Base-by-base conservation (phyloP, 2,888 invertebrate species). In the Tenthredo scrophulariae region DNA sequence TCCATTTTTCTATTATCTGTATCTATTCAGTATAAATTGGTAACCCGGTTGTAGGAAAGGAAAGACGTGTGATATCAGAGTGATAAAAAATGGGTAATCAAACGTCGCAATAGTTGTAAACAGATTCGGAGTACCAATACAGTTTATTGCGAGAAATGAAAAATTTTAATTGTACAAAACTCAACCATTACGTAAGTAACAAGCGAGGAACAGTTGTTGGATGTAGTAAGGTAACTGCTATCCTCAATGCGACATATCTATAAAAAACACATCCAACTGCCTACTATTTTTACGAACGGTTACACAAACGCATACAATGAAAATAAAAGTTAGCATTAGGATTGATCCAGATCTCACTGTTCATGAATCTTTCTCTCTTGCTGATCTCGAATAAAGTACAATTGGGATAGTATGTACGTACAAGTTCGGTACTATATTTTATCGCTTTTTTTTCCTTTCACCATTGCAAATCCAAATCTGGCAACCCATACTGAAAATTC, bases 391-490 rank as follows among this genome's bases (percentile, higher is more conserved):
- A 43, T 43, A n/a, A 43, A 13, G n/a, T 13, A 74, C 40, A 22
- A 43, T 13, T 26, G 62, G 13, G 22, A 62, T 26, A 26, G n/a
- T n/a, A n/a, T 54, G 54, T 54, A 9, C 6, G n/a, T 54, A 37
- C 33, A 70, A 33, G 15, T 67, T 33, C 18, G 33, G 67, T 67
- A 67, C 67, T 67, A 33, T 67, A 67, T 67, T 67, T 67, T 15
- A 22, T 74, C 13, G 26, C n/a, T 43, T 43, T 72, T 33, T 33
- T 33, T 29, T 33, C 7, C 18, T 15, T 15, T 33, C 13, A 43
- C 15, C 74, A 26, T 37, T 0, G 43, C 43, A 22, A 43, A 43
- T 74, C 22, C 4, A 43, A 43, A n/a, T 40, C 10, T 43, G 33
- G 18, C 26, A 67, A 67, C 2, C 13, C 29, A 67, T 67, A 67